Base-by-base conservation (phyloP, 2,888 invertebrate species). In the Anodontia alba region DNA sequence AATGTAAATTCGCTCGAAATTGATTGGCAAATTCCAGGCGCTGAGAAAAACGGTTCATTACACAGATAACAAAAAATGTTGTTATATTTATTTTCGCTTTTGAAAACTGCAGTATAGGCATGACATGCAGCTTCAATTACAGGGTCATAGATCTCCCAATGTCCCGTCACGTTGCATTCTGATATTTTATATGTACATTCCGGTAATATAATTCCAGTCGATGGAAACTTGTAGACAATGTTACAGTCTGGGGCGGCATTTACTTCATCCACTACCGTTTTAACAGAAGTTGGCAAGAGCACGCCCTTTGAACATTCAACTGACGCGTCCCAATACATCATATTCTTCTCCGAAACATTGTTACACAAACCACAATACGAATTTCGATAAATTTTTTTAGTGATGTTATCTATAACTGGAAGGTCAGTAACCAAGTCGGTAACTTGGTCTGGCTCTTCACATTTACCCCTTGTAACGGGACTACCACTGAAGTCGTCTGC, bases 31-130 rank as follows among this genome's bases (percentile, higher is more conserved):
- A 17, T 17, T 31, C 33, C 20, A 1, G 31, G 62, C 17, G 29
- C 3, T 2, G 3, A 17, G 12, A 29, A 31, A 10, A 33, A 5
- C 7, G 17, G 17, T 10, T 17, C 33, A 33, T 62, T 62, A 62
- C 69, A 68, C 1, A 68, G 42, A 42, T 20, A 68, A 29, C 68
- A 69, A 36, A 69, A 69, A 20, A 43, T 29, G n/a, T 69, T 69
- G 23, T 49, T 43, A 15, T 69, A 69, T 0, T 17, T 46, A 8
- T 10, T 10, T 0, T 69, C 26, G 10, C 17, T 10, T 0, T 69
- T 15, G 43, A 29, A 69, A 0, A 46, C 29, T 20, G 69, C 69
- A 7, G 46, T 69, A 29, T 46, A 69, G 10, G 69, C 69, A 46
- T 69, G 69, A 42, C 69, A 69, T 15, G 69, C 69, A 7, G 69